Percentiles rank a stretch among this genome's conserved stretches.
Conservation (phyloP, 1,140 invertebrate genomes). For the Teleogryllus occipitalis region DNA sequence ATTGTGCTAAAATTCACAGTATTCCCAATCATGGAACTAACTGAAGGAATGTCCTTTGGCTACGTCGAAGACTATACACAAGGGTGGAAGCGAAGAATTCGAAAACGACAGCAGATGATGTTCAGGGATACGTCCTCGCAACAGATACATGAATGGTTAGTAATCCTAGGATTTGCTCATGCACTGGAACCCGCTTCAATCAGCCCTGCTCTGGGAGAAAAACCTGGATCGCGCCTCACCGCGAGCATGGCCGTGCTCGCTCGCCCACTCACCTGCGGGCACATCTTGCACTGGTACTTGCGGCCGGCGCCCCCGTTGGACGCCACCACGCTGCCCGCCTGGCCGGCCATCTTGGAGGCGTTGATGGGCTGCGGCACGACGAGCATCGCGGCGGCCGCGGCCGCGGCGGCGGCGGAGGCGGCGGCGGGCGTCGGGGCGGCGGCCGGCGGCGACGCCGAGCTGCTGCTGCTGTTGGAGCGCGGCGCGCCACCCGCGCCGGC, state of each 20-base stretch:
- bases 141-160: not conserved
- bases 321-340: constrained; percentile 42
- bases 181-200: not conserved
- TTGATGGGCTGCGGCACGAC: constrained; percentile 82
- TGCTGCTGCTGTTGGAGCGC: no score
- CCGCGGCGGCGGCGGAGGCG: constrained; percentile 37
- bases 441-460: not conserved
- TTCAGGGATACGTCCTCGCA: no score
- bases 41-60: no score
- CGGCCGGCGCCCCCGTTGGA: constrained; percentile 44
- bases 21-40: no score
- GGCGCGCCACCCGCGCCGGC: not conserved
- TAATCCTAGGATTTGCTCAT: not conserved
- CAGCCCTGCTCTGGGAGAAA: no score
- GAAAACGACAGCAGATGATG: no score
- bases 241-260: no score
- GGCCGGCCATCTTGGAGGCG: constrained; percentile 55
- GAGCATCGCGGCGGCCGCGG: constrained; percentile 51
- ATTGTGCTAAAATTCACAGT: no score
- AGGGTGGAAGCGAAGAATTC: no score
- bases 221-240: no score
- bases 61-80: no score
- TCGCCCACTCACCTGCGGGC: constrained; percentile 76
- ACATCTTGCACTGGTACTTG: constrained; percentile 98
- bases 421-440: not conserved